Percentiles rank a stretch among this genome's conserved stretches.
phyloP scores from a whole-genome alignment of 2,113 vertebrate species.

The Nycticorax nycticorax region DNA sequence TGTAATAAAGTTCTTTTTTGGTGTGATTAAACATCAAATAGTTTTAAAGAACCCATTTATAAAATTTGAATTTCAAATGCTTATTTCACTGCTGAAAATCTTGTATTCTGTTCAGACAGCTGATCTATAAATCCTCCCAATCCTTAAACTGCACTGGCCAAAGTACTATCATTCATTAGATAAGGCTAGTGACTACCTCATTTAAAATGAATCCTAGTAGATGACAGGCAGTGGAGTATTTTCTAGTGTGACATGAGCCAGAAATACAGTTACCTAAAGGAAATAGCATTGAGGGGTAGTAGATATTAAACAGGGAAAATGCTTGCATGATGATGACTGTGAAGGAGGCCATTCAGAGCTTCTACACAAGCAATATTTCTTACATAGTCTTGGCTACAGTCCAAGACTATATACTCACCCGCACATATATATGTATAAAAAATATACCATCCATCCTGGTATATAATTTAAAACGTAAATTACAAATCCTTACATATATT shows the following conservation, averaged over 20 bases:
- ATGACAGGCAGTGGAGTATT: not conserved
- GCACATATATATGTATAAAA: not conserved
- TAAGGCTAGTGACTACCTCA: not conserved
- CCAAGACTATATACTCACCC: not conserved
- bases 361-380: not conserved
- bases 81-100: conserved; percentile 7
- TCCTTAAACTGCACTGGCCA: not conserved
- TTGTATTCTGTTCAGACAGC: conserved; percentile 11
- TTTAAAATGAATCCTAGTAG: conserved; percentile 7
- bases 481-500: not conserved
- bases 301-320: conserved; percentile 11
- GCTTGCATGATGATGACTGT: not conserved
- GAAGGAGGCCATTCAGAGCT: conserved; percentile 12
- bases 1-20: not conserved
- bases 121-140: conserved; percentile 41
- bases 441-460: not conserved
- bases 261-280: not conserved
- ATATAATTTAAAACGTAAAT: not conserved
- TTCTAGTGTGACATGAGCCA: not conserved
- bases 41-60: conserved; percentile 27
- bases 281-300: not conserved
- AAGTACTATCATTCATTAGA: not conserved
- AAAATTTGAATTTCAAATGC: conserved; percentile 58
- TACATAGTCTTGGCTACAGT: not conserved
- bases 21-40: conserved; percentile 33